Conservation (phyloP, 2,113 vertebrate genomes). For the Laticauda colubrina region DNA sequence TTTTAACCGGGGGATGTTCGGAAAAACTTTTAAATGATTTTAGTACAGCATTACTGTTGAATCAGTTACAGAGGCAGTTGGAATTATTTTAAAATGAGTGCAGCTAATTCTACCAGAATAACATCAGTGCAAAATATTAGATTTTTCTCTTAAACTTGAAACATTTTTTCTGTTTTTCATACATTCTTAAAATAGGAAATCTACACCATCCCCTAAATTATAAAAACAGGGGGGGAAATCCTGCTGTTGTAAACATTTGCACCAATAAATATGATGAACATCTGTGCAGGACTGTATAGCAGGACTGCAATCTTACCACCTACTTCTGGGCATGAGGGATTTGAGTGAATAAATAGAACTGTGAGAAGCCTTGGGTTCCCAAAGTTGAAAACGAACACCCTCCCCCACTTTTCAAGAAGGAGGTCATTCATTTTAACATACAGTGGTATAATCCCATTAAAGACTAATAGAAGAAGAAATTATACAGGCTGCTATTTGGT, state of each 20-base stretch:
- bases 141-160: background rate
- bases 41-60: background rate
- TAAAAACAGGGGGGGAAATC: background rate
- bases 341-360: conserved; percentile 28
- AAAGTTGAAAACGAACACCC: background rate
- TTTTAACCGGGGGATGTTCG: background rate
- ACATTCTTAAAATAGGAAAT: background rate
- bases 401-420: conserved; percentile 39
- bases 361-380: background rate
- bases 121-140: background rate
- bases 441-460: conserved; percentile 51
- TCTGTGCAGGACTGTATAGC: background rate
- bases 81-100: background rate
- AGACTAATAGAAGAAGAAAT: conserved; percentile 58
- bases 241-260: background rate
- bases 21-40: background rate
- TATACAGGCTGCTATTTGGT: conserved; percentile 48
- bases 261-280: background rate
- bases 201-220: background rate
- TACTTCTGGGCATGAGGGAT: background rate
- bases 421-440: conserved; percentile 46
- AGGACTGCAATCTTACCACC: background rate
- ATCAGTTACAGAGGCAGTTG: background rate
- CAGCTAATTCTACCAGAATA: background rate
- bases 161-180: background rate